Base-by-base conservation (phyloP, 1,140 invertebrate genomes). In the Bombus breviceps region DNA sequence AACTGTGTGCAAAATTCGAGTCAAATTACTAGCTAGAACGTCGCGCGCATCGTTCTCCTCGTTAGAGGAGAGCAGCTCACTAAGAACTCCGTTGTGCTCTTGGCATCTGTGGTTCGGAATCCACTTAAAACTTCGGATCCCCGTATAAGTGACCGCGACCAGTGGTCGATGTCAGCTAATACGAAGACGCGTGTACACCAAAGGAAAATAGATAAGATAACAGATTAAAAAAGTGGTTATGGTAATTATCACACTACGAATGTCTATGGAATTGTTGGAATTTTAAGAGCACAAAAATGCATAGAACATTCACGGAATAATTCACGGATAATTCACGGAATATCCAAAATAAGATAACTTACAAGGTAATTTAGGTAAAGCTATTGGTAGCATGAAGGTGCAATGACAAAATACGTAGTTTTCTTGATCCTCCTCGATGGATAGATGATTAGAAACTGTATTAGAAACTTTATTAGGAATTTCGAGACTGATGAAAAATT, bases 1-100 rank as follows among this genome's bases (percentile, higher is more conserved):
- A 77, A 77, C 75, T 64, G 64, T 78, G 75, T 39, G 57, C 57
- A 77, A 78, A 78, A 78, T 78, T 78, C 39, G 25, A 78, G 75
- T 15, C 59, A 78, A 64, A 78, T 78, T 78, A 78, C 57, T 32
- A 59, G 37, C 74, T 15, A 13, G 75, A 62, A 41, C 37, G 39
- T 64, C 41, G n/a, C 43, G 25, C 32, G n/a, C 15, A 18, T 6
- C 32, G 22, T 22, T 12, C 8, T 15, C 34, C 59, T 78, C 28
- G 39, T 78, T 78, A 64, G 18, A 41, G 59, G 59, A 57, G 39
- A 32, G 18, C 37, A 59, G 53, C 74, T 76, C 75, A 28, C 75
- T 78, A 81, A 73, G 79, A 72, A 81, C 66, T 37, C 69, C 25
- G 62, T 39, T 69, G 77, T 47, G 15, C 32, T 53, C 32, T 79